These are phyloP conservation scores for Phymastichus coffea DNA, from an alignment of 1,140 invertebrate species.

Conservation along the genomic window DNA sequence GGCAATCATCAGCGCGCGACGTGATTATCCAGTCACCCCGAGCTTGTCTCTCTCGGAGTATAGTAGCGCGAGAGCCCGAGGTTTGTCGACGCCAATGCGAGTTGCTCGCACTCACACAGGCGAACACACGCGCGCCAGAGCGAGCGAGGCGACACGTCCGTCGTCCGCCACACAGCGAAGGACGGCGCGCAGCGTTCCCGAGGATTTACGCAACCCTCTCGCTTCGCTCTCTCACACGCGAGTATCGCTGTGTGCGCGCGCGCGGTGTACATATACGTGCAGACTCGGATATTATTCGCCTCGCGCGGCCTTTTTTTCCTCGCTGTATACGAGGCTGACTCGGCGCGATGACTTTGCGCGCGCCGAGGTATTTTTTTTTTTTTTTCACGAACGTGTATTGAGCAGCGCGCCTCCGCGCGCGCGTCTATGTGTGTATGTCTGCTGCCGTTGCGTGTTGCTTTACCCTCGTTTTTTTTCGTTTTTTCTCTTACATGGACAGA, in stretches of 20 bases:
- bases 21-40: conserved; percentile 15
- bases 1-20: not conserved
- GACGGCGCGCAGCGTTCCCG: conserved; percentile 23
- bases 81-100: conserved; percentile 25
- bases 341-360: too few species aligned
- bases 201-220: conserved; percentile 52
- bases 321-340: too few species aligned
- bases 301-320: too few species aligned
- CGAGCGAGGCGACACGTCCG: conserved; percentile 24
- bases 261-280: too few species aligned
- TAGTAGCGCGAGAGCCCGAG: not conserved
- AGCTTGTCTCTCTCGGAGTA: too few species aligned
- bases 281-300: too few species aligned
- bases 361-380: not conserved
- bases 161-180: conserved; percentile 11
- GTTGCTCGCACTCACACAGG: not conserved
- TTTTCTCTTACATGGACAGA: too few species aligned
- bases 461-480: too few species aligned
- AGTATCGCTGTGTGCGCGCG: too few species aligned
- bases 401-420: not conserved
- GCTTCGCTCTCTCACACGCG: too few species aligned
- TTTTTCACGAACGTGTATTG: not conserved
- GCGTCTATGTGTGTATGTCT: not conserved
- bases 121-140: not conserved
- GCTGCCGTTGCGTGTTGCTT: not conserved